Conservation (phyloP, 2,888 invertebrate genomes). For the Philereme vetulata region DNA sequence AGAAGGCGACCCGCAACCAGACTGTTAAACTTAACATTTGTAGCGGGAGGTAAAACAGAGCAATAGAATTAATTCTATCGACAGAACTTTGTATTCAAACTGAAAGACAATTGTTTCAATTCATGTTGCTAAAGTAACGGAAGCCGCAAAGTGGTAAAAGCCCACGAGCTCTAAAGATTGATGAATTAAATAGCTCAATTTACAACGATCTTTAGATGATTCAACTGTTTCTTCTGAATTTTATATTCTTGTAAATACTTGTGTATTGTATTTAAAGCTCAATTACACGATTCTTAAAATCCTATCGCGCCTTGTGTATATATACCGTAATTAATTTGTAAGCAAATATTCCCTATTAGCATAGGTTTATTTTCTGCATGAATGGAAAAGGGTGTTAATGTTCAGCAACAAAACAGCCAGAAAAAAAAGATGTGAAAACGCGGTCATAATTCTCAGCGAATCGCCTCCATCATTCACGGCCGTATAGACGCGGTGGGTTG, state of each 20-base stretch:
- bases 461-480: constrained; percentile 7
- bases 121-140: constrained; percentile 67
- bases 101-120: constrained; percentile 73
- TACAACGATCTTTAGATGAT: no score
- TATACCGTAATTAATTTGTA: no score
- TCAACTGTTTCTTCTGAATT: no score
- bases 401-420: not conserved
- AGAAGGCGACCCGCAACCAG: constrained; percentile 54
- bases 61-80: constrained; percentile 82
- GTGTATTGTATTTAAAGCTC: not conserved
- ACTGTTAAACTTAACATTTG: constrained; percentile 74
- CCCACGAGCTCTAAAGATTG: constrained; percentile 60
- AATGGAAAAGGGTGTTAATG: constrained; percentile 6
- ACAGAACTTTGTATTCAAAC: constrained; percentile 72
- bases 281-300: constrained; percentile 8
- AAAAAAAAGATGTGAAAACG: constrained; percentile 21
- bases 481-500: constrained; percentile 28
- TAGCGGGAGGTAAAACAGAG: constrained; percentile 68
- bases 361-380: constrained; percentile 2
- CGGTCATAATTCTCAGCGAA: constrained; percentile 10
- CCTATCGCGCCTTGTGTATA: not conserved
- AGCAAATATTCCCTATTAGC: not conserved
- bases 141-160: constrained; percentile 64
- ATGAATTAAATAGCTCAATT: constrained; percentile 41
- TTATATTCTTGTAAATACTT: no score